phyloP scores from a whole-genome alignment of 53 echinoderm and acorn worm species.

The Actinopyga echinites region DNA sequence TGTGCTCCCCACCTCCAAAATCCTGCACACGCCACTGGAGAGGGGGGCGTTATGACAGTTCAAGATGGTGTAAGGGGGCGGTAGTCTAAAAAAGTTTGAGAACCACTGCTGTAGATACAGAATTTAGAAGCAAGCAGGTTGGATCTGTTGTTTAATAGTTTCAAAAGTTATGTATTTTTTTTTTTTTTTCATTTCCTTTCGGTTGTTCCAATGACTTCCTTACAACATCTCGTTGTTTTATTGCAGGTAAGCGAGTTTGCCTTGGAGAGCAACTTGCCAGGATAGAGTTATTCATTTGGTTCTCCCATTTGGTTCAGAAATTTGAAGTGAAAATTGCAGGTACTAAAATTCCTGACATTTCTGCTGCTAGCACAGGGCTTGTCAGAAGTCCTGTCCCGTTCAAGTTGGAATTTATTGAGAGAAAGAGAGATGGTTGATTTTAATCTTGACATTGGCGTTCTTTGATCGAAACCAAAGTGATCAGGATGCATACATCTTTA shows the following conservation, averaged over 20 bases:
- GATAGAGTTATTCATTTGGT: slow-evolving; percentile 31
- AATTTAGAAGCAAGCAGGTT: no score
- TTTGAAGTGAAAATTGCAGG: slow-evolving; percentile 5
- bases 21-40: no score
- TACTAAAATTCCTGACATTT: not conserved
- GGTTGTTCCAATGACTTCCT: not conserved
- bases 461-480: no score
- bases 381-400: slow-evolving; percentile 23
- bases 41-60: no score
- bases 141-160: no score
- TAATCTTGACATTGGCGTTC: no score
- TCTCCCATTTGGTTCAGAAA: slow-evolving; percentile 6
- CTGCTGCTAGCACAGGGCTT: not conserved
- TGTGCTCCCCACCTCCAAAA: no score
- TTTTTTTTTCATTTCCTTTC: not conserved
- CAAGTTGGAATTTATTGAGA: slow-evolving; percentile 4
- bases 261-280: slow-evolving; percentile 37
- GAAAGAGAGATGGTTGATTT: not conserved
- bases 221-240: not conserved
- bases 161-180: no score
- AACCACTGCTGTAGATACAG: no score
- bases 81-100: no score
- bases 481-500: no score
- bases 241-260: slow-evolving; percentile 35
- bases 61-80: no score